Conservation (phyloP, 2,113 vertebrate species). For the Hippocampus abdominalis region DNA sequence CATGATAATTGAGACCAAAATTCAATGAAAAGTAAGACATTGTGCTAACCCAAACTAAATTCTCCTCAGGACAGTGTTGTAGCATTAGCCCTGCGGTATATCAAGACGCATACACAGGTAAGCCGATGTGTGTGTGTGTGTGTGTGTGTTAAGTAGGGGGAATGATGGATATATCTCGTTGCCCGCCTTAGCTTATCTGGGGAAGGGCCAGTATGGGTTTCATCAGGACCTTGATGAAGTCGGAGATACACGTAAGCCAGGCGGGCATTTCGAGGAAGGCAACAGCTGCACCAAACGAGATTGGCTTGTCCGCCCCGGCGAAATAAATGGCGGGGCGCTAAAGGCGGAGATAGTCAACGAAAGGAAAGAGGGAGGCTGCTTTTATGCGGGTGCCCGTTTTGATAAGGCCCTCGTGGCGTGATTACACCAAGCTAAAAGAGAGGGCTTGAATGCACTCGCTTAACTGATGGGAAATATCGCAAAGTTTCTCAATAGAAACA, state of each 20-base stretch:
- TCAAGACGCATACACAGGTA: slow-evolving; percentile 13
- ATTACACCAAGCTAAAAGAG: slow-evolving; percentile 37
- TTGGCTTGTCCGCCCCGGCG: slow-evolving; percentile 63
- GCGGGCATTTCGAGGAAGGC: slow-evolving; percentile 49
- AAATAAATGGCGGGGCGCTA: slow-evolving; percentile 60
- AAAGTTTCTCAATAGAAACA: slow-evolving; percentile 32
- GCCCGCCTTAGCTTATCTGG: slow-evolving; percentile 64
- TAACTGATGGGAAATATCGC: slow-evolving; percentile 47
- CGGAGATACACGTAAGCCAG: slow-evolving; percentile 62
- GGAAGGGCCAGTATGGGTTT: slow-evolving; percentile 63
- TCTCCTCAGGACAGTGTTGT: not conserved
- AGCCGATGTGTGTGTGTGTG: not conserved
- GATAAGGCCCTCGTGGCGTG: slow-evolving; percentile 50
- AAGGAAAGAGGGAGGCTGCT: slow-evolving; percentile 47
- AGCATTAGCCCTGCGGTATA: not conserved
- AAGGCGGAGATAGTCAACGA: slow-evolving; percentile 57
- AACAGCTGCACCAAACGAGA: slow-evolving; percentile 66
- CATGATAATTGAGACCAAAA: not conserved
- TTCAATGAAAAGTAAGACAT: not conserved
- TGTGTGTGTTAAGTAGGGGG: slow-evolving; percentile 49
- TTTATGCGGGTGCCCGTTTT: slow-evolving; percentile 36
- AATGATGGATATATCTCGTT: slow-evolving; percentile 70
- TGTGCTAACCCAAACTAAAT: not conserved
- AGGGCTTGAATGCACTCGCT: slow-evolving; percentile 35
- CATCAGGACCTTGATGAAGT: slow-evolving; percentile 62